These are phyloP conservation scores for Eurystomus gularis DNA, from an alignment of 2,113 vertebrate genomes.

Conservation along the genomic window DNA sequence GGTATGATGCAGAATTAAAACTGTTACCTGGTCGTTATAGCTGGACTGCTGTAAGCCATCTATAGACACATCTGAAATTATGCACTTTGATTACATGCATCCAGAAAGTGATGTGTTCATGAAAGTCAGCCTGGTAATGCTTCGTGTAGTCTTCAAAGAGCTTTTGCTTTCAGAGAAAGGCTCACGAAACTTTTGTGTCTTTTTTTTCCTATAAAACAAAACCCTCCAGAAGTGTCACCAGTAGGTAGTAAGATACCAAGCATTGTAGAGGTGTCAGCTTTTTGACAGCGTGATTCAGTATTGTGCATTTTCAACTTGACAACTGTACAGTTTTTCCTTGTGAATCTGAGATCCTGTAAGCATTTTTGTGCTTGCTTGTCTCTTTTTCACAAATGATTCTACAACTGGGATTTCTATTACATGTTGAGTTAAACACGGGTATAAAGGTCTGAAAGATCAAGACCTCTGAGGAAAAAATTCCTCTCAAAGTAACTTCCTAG, in stretches of 20 bases:
- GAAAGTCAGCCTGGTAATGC: background rate
- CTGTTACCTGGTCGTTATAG: background rate
- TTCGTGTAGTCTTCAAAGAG: background rate
- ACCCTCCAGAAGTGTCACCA: background rate
- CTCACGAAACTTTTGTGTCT: background rate
- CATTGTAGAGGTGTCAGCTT: slow-evolving; percentile 39
- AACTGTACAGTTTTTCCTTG: background rate
- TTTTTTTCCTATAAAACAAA: background rate
- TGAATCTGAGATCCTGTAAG: slow-evolving; percentile 9
- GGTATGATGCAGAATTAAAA: background rate
- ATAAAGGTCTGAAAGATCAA: slow-evolving; percentile 45
- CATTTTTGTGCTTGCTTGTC: slow-evolving; percentile 1
- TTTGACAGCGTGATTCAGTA: slow-evolving; percentile 50
- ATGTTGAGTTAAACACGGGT: slow-evolving; percentile 7
- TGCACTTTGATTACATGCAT: background rate
- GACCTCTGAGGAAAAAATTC: slow-evolving; percentile 6
- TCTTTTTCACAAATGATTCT: slow-evolving; percentile 4
- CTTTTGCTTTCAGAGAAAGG: background rate
- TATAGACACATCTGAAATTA: background rate
- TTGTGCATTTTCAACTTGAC: slow-evolving; percentile 33
- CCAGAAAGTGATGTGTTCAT: background rate
- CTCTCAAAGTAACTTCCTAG: background rate
- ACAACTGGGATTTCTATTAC: slow-evolving; percentile 8
- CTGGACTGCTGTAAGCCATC: background rate
- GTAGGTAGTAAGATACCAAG: slow-evolving; percentile 30